Percentiles rank a stretch among this genome's conserved stretches.
Evolutionary conservation across 1,140 invertebrate species (phyloP).

Genomic region (Zelostemma sp.): DNA sequence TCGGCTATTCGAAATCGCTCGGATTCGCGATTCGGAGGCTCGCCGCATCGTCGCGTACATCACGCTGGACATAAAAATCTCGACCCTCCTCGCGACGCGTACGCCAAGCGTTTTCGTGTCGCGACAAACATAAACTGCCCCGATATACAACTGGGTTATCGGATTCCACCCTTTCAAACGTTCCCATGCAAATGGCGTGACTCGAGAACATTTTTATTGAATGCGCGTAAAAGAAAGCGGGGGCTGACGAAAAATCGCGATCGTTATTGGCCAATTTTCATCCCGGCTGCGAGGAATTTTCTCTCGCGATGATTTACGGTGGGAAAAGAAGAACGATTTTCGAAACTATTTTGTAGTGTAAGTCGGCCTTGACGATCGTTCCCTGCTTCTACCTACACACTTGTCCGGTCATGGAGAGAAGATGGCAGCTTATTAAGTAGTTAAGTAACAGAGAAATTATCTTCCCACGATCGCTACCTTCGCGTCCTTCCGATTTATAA

Average conservation of each 20-base stretch:
- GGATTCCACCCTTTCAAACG: neutral
- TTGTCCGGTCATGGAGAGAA: constrained; percentile 11
- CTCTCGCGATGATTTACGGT: neutral
- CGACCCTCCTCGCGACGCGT: constrained; percentile 18
- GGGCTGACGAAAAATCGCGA: no score
- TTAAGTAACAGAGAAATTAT: constrained; percentile 37
- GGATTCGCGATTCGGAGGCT: constrained; percentile 38
- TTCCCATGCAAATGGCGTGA: neutral
- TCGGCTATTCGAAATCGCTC: constrained; percentile 43
- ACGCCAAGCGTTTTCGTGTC: constrained; percentile 23
- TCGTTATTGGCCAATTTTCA: neutral
- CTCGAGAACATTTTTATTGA: no score
- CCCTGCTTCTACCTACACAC: constrained; percentile 11
- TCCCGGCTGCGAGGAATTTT: neutral
- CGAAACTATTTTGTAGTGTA: constrained; percentile 14
- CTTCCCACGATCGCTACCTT: constrained; percentile 41
- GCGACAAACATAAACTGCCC: constrained; percentile 16
- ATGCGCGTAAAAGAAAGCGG: no score
- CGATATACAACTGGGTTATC: constrained; percentile 2
- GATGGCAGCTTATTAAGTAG: constrained; percentile 42
- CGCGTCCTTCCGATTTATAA: constrained; percentile 38
- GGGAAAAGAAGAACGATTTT: neutral
- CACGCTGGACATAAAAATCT: constrained; percentile 42
- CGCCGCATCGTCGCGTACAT: constrained; percentile 35
- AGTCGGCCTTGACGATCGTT: constrained; percentile 22